Conservation (phyloP, 2,888 invertebrate species). For the Polydrusus cervinus region DNA sequence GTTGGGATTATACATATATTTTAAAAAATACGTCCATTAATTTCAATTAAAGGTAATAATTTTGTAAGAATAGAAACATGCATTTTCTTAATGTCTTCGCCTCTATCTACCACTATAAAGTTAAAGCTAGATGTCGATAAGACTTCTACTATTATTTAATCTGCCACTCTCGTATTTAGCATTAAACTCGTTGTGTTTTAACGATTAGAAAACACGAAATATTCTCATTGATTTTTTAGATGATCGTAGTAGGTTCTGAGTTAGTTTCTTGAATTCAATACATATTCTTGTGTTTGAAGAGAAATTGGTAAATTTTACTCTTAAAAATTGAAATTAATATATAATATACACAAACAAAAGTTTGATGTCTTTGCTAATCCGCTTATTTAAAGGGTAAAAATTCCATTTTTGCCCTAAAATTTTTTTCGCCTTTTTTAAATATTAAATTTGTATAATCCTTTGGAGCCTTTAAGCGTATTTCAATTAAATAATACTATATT, state of each 20-base stretch:
- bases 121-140: conserved; percentile 10
- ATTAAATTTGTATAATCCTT: too few species aligned
- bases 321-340: too few species aligned
- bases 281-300: too few species aligned
- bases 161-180: conserved; percentile 14
- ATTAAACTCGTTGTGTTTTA: conserved; percentile 23
- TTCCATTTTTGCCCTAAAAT: too few species aligned
- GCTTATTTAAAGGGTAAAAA: too few species aligned
- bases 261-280: too few species aligned
- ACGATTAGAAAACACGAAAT: conserved; percentile 16
- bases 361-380: too few species aligned
- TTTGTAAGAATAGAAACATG: background rate
- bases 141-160: background rate
- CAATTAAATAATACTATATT: too few species aligned
- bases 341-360: too few species aligned
- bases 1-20: background rate
- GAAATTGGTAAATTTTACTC: too few species aligned
- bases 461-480: too few species aligned
- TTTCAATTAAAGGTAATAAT: background rate
- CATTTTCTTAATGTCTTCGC: background rate
- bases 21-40: background rate
- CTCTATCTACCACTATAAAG: background rate
- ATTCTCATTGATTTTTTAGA: conserved; percentile 4
- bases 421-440: too few species aligned
- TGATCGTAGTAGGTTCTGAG: background rate